These are phyloP conservation scores for Pocillopora meandrina DNA, from an alignment of 92 coral and sea anemone species.

Conservation along the genomic window DNA sequence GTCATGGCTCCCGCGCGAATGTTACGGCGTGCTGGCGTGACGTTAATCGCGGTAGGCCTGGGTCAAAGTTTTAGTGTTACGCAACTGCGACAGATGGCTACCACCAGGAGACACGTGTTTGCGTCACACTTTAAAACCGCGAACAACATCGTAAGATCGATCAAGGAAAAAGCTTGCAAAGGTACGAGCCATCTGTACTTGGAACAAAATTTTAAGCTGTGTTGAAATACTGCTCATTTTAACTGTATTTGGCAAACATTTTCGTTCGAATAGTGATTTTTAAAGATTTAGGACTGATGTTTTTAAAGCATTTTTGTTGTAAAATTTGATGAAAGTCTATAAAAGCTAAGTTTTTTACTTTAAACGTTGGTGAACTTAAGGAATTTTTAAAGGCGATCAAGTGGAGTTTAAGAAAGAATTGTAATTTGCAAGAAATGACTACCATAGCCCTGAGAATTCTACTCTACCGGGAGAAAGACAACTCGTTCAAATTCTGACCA, in stretches of 20 bases:
- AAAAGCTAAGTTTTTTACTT: no score
- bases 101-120: conserved; percentile 53
- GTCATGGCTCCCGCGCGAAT: conserved; percentile 34
- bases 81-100: conserved; percentile 69
- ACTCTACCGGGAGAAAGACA: no score
- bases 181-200: conserved; percentile 35
- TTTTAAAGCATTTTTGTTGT: no score
- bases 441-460: no score
- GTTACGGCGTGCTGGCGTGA: conserved; percentile 51
- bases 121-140: conserved; percentile 59
- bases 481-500: no score
- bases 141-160: conserved; percentile 45
- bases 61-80: conserved; percentile 40
- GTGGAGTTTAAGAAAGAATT: no score
- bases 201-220: neutral
- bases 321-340: no score
- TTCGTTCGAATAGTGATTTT: neutral
- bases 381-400: no score
- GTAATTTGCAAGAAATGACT: no score
- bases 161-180: conserved; percentile 67
- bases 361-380: no score
- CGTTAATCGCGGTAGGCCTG: conserved; percentile 55
- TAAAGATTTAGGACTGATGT: no score
- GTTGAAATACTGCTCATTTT: neutral
- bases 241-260: neutral